Evolutionary conservation across 1,140 invertebrate genomes (phyloP).

Genomic region (Lutraria rhynchaena): DNA sequence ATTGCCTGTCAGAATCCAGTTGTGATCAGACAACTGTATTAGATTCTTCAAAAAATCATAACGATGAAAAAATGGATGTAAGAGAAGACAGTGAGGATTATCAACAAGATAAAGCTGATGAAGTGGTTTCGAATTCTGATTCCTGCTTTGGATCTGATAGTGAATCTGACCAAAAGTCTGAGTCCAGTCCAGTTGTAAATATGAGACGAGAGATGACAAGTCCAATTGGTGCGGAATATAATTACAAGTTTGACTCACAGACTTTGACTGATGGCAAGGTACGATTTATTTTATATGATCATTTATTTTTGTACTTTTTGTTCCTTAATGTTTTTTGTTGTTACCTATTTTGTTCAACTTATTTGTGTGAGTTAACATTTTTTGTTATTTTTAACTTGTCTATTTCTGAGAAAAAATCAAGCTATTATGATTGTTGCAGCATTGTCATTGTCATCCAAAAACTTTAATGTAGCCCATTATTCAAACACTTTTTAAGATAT

Average conservation of each 20-base stretch:
- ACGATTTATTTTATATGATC: too few relatives aligned
- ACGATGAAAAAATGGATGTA: neutral
- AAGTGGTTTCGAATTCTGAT: neutral
- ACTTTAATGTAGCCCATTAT: too few relatives aligned
- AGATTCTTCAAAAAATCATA: neutral
- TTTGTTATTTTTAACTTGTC: too few relatives aligned
- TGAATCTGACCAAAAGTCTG: neutral
- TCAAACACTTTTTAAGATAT: too few relatives aligned
- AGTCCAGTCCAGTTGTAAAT: neutral
- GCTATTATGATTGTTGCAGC: too few relatives aligned
- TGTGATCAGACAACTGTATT: neutral
- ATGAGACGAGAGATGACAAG: conserved; percentile 13
- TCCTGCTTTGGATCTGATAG: neutral
- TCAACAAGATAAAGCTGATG: neutral
- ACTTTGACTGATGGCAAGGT: conserved; percentile 78
- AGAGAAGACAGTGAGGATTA: conserved; percentile 23
- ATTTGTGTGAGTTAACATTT: too few relatives aligned
- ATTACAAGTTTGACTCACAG: conserved; percentile 66
- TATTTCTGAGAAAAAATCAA: too few relatives aligned
- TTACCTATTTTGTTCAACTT: too few relatives aligned
- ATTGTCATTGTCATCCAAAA: too few relatives aligned
- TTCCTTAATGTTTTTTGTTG: neutral
- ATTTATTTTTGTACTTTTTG: neutral
- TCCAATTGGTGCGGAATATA: conserved; percentile 60
- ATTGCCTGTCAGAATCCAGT: neutral